Evolutionary conservation across 2,797 vertebrate genomes (phyloP), one percentile per base, ranked within the genome.

Genomic region (Emys orbicularis): DNA sequence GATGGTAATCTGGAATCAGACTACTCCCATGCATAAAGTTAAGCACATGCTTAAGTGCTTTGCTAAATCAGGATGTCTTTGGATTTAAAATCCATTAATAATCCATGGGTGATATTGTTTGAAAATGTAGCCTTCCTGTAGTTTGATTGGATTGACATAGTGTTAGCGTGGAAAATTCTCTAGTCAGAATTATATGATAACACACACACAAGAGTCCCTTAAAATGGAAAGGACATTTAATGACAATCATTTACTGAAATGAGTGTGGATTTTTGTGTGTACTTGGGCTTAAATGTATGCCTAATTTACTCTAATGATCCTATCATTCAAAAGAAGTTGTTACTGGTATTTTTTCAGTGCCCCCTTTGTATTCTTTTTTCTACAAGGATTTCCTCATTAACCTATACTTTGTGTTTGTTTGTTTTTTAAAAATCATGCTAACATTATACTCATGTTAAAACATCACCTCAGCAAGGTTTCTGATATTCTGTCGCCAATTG

Each of bases 11-110:
- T 81, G 82, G 53, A 94, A 25, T 37, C 79, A 87, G 15, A 56
- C 65, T 86, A 76, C 96, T 95, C 89, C 25, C 83, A 81, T 90
- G 27, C 57, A 91, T 87, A 81, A 72, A 92, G 83, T 81, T 68
- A 90, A 86, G 29, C 52, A 89, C 27, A 72, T 81, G 50, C 84
- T 92, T 50, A 89, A 91, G 76, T 15, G 50, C 59, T 79, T 87
- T 47, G n/a, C 10, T 84, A 82, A 94, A 84, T 41, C 41, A 74
- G 87, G 15, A 76, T 1, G 88, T 89, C 19, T 18, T 7, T 6
- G 1, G 16, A 90, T 57, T 25, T 52, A 29, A 84, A 86, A 90
- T 54, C 6, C 34, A 6, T 57, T n/a, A 27, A 47, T 54, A 5
- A 41, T 90, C 90, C 10, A 50, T 61, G 34, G 8, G 37, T 34